Evolutionary conservation across 2,113 vertebrate species (phyloP), one percentile per base, ranked within the genome.

Genomic region (Macheiramphus alcinus): DNA sequence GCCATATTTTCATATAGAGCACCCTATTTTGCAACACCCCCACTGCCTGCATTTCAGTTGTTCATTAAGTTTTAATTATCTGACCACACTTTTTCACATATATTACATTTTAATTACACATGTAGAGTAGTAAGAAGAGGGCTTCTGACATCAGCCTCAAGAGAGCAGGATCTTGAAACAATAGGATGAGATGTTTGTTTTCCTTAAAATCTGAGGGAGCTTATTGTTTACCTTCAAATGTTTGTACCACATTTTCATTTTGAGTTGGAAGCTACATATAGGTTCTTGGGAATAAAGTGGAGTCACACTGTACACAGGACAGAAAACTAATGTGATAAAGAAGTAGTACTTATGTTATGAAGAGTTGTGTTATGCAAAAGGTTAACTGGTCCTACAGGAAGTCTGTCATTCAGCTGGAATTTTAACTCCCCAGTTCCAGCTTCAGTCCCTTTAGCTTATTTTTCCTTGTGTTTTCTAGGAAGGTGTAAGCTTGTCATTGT

Each of bases 401-500:
- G 2, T 21, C 42, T 79, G 10, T 25, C 16, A 22, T 38, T 86
- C 27, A 47, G 9, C 29, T 42, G 23, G 22, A 59, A 42, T 42
- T 83, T 70, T 25, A 80, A 66, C 26, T 61, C 32, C 10, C 26
- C 16, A 58, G 2, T 52, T 76, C 21, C 32, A 48, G 5, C 26
- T 84, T 80, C 31, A 32, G 20, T 25, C 34, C 38, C n/a, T 87
- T 52, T 6, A 71, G 2, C 11, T 55, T 53, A 21, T 45, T 80
- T 78, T 26, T 2, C 14, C 9, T 62, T 36, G 3, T 36, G 16
- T 65, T 66, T 79, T 29, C 36, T 32, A 74, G 38, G 45, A 85
- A 66, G 25, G 7, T 47, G 8, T 47, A n/a, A 0, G 1, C 11
- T 38, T 47, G 4, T 10, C 5, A 14, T 36, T 62, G 10, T 45